Evolutionary conservation across 2,797 vertebrate species (phyloP), one percentile per base, ranked within the genome.

Genomic region (Acanthurus lineatus): DNA sequence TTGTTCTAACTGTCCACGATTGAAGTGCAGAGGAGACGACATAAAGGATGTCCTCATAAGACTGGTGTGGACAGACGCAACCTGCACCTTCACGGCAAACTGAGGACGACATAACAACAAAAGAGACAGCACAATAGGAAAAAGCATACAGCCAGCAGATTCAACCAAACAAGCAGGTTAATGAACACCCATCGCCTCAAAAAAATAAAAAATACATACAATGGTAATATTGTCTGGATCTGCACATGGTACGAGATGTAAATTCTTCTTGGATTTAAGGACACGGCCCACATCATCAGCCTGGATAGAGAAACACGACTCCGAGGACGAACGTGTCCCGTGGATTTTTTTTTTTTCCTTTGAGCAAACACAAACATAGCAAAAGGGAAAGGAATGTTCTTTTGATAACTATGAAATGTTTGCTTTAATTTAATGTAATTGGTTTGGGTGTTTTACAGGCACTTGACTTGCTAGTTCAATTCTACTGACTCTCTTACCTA

Each of bases 401-500:
- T 92, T 94, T 94, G 87, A 93, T 92, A 91, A 93, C 71, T 88
- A 84, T 83, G 86, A 88, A 86, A 89, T 78, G 88, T 94, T 91
- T 93, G 88, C 84, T 93, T 93, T 94, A 88, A 92, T 88, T 93
- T 94, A 88, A 91, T 88, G 93, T 86, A 81, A 90, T 88, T 73
- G 77, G 57, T 90, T 92, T 82, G 62, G 81, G 88, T 87, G 81
- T 93, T 93, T 93, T 84, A 87, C 86, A 86, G 78, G 84, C 82
- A 87, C 89, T 88, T 89, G 91, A 85, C 88, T 90, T 92, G 91
- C 90, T 94, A 88, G 84, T 93, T 92, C 79, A 79, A 85, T 92
- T 94, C 93, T 95, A 92, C 91, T 95, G 94, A 94, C 89, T 93
- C 89, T 93, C 83, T 79, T 91, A 83, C 84, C 79, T 89, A 72